Evolutionary conservation across 1,140 invertebrate species (phyloP).

Genomic region (Trichoplusia ni): DNA sequence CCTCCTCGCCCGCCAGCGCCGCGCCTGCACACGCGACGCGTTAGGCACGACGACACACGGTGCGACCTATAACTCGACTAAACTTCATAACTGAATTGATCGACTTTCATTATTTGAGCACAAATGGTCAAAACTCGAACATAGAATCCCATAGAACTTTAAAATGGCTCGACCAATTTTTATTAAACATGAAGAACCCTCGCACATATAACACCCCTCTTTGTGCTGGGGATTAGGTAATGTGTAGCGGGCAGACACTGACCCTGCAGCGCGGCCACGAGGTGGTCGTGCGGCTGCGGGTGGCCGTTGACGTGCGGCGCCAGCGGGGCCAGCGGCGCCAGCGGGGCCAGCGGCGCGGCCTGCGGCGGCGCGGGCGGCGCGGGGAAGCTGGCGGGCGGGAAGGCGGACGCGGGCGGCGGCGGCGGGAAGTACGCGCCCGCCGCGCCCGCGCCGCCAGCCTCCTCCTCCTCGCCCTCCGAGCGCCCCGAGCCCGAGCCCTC

Average conservation of each 20-base stretch:
- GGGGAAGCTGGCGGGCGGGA: slow-evolving; percentile 49
- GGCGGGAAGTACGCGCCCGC: slow-evolving; percentile 60
- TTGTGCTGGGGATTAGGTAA: too few species aligned
- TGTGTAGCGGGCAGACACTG: too few species aligned
- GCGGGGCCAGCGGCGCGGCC: slow-evolving; percentile 57
- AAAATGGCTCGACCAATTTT: too few species aligned
- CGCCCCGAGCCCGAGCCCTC: slow-evolving; percentile 84
- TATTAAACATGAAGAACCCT: too few species aligned
- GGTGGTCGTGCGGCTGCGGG: slow-evolving; percentile 55
- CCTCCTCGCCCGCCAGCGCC: slow-evolving; percentile 23
- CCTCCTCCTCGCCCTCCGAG: slow-evolving; percentile 85
- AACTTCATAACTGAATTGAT: too few species aligned
- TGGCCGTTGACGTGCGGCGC: slow-evolving; percentile 54
- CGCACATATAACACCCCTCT: too few species aligned
- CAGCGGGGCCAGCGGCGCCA: slow-evolving; percentile 43
- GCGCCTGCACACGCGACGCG: slow-evolving; percentile 11
- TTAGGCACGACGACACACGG: too few species aligned
- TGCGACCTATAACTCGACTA: too few species aligned
- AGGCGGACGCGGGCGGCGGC: slow-evolving; percentile 51
- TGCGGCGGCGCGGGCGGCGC: slow-evolving; percentile 61
- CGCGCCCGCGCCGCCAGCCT: slow-evolving; percentile 38
- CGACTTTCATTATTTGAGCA: too few species aligned
- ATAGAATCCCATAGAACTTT: too few species aligned
- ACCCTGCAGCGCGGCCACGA: slow-evolving; percentile 64
- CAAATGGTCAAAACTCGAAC: too few species aligned